Evolutionary conservation across 2,113 vertebrate species (phyloP), one percentile per base, ranked within the genome.

Genomic region (Mirounga angustirostris): DNA sequence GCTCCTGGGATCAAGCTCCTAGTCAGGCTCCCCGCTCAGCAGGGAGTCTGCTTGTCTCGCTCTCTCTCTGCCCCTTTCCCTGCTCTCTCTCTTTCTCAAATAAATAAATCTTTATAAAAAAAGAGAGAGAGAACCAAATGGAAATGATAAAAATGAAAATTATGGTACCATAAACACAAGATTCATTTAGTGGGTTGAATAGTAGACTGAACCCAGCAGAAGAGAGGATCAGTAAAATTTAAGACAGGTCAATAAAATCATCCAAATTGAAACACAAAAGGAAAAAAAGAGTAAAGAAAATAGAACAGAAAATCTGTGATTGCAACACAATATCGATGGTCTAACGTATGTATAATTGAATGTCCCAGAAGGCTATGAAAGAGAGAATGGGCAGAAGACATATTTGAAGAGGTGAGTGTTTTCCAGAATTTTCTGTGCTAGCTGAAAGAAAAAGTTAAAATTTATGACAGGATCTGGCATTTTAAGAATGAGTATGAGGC

Each of bases 71-170:
- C 18, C 18, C 18, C 67, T 69, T 36, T 8, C 18, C 33, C 18
- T 11, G 18, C n/a, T 69, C 67, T 69, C 4, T 19, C 18, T 36
- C 67, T 69, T n/a, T 69, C 67, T 36, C 67, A 36, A 21, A 69
- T 69, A 36, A 69, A 69, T 69, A 36, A 69, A 69, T 36, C 16
- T 67, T 67, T 1, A 19, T 7, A 10, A 19, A 6, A 6, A 30
- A 21, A 36, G 24, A 67, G 14, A 36, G 30, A 19, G n/a, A 69
- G 22, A 69, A 19, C 10, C 50, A 84, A 94, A 93, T 69, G 52
- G 7, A 92, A 88, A 30, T 52, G 24, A 73, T 76, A 73, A 92
- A 95, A 85, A 73, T 76, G 71, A 94, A 90, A 90, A 78, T 78
- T 79, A 59, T 1, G 11, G 4, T 54, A 54, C 30, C 36, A 89